Percentiles rank a stretch among this genome's conserved stretches.
Conservation (phyloP, 2,113 vertebrate genomes). For the Pygoscelis adeliae region DNA sequence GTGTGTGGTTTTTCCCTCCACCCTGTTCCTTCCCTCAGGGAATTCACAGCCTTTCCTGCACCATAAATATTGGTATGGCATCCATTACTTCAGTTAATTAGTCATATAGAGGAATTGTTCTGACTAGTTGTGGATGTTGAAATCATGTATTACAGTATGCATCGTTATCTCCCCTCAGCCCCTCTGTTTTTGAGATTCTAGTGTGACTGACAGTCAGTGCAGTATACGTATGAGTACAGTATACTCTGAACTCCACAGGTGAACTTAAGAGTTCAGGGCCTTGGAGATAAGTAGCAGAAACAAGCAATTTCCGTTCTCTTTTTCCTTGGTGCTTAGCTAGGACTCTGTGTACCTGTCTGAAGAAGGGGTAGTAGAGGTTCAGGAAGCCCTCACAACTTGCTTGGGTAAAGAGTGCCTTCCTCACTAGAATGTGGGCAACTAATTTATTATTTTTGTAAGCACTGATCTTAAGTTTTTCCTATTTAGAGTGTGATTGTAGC, state of each 20-base stretch:
- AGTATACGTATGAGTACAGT: accelerated
- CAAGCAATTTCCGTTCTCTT: not conserved
- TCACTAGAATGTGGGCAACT: not conserved
- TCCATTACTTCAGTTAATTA: slow-evolving; percentile 61
- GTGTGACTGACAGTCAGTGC: not conserved
- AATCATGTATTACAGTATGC: not conserved
- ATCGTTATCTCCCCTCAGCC: not conserved
- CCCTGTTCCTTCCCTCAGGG: slow-evolving; percentile 59
- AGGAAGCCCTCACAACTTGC: not conserved
- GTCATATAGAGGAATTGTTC: slow-evolving; percentile 63
- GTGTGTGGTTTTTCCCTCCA: slow-evolving; percentile 7
- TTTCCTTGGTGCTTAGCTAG: not conserved
- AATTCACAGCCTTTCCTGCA: slow-evolving; percentile 45
- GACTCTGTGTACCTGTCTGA: not conserved
- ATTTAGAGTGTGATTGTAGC: not conserved
- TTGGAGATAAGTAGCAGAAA: not conserved
- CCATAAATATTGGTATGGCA: slow-evolving; percentile 22
- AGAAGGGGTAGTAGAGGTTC: not conserved
- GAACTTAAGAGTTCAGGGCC: not conserved
- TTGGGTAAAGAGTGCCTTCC: not conserved
- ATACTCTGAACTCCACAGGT: not conserved
- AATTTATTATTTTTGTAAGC: not conserved
- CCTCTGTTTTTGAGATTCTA: not conserved
- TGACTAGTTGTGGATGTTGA: slow-evolving; percentile 59
- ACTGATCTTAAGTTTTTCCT: not conserved